Evolutionary conservation across 2,113 vertebrate genomes (phyloP).

Genomic region (Neogobius melanostomus): DNA sequence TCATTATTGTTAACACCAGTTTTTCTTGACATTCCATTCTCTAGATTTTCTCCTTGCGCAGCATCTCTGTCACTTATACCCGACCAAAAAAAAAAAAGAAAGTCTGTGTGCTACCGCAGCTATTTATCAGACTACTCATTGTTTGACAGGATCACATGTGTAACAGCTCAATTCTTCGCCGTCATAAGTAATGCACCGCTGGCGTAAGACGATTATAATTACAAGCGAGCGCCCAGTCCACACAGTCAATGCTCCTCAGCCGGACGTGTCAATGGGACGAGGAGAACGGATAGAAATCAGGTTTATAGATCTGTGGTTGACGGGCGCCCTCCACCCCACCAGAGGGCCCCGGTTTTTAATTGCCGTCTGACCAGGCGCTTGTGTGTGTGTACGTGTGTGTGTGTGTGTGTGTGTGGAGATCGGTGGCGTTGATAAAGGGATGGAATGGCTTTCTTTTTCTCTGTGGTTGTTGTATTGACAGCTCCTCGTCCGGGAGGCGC

Average conservation of each 20-base stretch:
- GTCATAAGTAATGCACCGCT: constrained; percentile 50
- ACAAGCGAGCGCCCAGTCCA: constrained; percentile 44
- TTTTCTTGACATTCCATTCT: constrained; percentile 1
- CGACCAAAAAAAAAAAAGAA: constrained; percentile 8
- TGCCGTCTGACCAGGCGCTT: constrained; percentile 60
- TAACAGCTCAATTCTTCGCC: constrained; percentile 37
- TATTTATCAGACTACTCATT: constrained; percentile 35
- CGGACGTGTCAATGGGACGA: constrained; percentile 51
- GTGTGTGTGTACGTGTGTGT: constrained; percentile 56
- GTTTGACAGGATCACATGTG: constrained; percentile 43
- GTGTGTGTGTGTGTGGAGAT: constrained; percentile 63
- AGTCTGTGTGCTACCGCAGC: constrained; percentile 12
- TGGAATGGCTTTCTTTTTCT: constrained; percentile 53
- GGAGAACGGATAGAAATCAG: constrained; percentile 71
- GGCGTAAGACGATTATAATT: constrained; percentile 61
- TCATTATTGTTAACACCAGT: not conserved
- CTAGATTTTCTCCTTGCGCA: constrained; percentile 7
- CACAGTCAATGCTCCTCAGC: constrained; percentile 42
- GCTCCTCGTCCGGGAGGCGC: constrained; percentile 62
- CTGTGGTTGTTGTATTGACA: constrained; percentile 76
- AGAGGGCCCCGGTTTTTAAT: constrained; percentile 63
- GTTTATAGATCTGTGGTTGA: constrained; percentile 75
- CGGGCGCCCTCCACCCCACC: constrained; percentile 31
- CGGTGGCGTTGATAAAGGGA: constrained; percentile 43
- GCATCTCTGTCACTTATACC: constrained; percentile 11